phyloP scores from a whole-genome alignment of 2,797 vertebrate genomes.

The Leuciscus waleckii region DNA sequence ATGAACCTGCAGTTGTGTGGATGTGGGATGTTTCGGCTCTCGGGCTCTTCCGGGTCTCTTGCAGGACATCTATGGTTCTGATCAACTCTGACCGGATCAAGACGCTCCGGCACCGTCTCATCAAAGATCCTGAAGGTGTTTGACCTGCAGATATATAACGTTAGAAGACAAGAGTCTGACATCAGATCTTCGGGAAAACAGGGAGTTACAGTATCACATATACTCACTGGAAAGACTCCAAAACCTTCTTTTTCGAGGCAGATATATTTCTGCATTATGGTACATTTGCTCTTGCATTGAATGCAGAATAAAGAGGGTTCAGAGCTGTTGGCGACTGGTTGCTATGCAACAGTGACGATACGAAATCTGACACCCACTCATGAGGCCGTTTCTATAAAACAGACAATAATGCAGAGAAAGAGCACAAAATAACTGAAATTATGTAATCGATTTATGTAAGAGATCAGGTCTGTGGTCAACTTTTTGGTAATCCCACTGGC shows the following conservation, averaged over 20 bases:
- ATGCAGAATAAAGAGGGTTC: neutral
- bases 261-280: slow-evolving; percentile 56
- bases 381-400: neutral
- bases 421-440: neutral
- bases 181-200: neutral
- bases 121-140: slow-evolving; percentile 65
- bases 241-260: slow-evolving; percentile 63
- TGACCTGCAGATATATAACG: slow-evolving; percentile 42
- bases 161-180: neutral
- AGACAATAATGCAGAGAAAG: neutral
- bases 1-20: slow-evolving; percentile 59
- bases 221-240: slow-evolving; percentile 58
- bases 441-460: neutral
- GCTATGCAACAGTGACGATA: slow-evolving; percentile 51
- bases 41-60: slow-evolving; percentile 8
- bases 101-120: slow-evolving; percentile 53
- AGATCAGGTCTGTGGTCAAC: neutral
- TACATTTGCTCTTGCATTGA: slow-evolving; percentile 40
- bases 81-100: slow-evolving; percentile 41
- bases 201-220: neutral
- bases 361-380: slow-evolving; percentile 37
- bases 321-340: slow-evolving; percentile 33
- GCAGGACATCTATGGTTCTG: slow-evolving; percentile 38
- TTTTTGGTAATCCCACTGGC: neutral
- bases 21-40: slow-evolving; percentile 59